Percentiles rank a stretch among this genome's conserved stretches.
phyloP scores from a whole-genome alignment of 2,888 invertebrate genomes.

The Agrochola litura region DNA sequence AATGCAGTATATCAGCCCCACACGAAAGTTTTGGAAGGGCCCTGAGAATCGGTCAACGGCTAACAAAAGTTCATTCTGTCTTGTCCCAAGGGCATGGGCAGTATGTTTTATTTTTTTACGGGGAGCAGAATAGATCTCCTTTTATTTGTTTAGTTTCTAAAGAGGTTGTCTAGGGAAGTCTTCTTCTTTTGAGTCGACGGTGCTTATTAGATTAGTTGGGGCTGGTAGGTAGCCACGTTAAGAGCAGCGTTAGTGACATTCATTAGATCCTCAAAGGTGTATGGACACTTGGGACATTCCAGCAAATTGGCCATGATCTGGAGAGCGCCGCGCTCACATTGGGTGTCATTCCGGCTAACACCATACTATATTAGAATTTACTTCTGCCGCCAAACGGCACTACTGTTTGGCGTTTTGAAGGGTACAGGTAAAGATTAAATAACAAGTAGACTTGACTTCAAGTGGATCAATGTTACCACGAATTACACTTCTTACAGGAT shows the following conservation, averaged over 20 bases:
- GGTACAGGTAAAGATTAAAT: background rate
- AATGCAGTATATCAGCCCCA: constrained; percentile 51
- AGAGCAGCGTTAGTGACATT: background rate
- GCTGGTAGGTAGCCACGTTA: background rate
- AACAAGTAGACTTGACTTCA: too few species aligned
- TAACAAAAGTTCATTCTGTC: constrained; percentile 15
- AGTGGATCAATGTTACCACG: background rate
- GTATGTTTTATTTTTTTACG: constrained; percentile 28
- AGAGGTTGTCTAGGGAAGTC: background rate
- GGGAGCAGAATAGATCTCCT: background rate
- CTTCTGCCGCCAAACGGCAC: background rate
- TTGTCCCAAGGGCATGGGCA: constrained; percentile 32
- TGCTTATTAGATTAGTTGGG: background rate
- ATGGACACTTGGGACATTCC: background rate
- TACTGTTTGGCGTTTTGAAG: background rate
- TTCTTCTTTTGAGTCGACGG: background rate
- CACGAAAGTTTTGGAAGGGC: constrained; percentile 34
- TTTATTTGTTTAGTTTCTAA: constrained; percentile 3
- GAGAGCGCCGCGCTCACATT: background rate
- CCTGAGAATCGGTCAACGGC: constrained; percentile 23
- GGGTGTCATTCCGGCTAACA: too few species aligned
- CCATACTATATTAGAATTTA: background rate
- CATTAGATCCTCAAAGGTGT: background rate
- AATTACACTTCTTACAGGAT: background rate
- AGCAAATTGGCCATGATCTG: background rate